phyloP scores from a whole-genome alignment of 2,797 vertebrate species.

The Falco rusticolus region DNA sequence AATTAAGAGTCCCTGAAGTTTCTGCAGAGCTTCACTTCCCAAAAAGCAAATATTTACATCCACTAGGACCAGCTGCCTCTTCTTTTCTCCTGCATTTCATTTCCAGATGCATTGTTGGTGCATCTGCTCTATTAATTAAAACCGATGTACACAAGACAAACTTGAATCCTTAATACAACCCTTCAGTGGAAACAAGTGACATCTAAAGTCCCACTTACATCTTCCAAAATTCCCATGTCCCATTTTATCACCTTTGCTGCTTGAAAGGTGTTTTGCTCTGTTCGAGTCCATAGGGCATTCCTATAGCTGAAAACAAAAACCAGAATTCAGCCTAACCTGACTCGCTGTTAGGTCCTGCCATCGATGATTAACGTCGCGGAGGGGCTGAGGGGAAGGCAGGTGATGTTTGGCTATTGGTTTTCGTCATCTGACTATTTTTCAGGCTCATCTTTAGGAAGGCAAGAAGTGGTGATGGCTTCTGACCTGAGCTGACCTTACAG shows the following conservation, averaged over 20 bases:
- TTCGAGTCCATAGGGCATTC: neutral
- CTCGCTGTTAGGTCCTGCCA: neutral
- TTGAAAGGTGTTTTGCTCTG: neutral
- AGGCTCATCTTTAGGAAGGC: neutral
- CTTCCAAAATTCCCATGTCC: slow-evolving; percentile 12
- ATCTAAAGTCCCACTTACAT: neutral
- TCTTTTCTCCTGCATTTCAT: slow-evolving; percentile 11
- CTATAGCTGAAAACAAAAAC: neutral
- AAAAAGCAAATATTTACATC: slow-evolving; percentile 60
- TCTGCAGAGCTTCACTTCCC: slow-evolving; percentile 30
- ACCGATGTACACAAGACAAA: slow-evolving; percentile 62
- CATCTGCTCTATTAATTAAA: slow-evolving; percentile 69
- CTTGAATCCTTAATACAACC: slow-evolving; percentile 63
- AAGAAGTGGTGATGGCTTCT: neutral
- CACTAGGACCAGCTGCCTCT: slow-evolving; percentile 47
- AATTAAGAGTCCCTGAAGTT: slow-evolving; percentile 27
- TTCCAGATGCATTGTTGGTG: slow-evolving; percentile 63
- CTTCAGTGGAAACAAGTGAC: neutral
- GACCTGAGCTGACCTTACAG: neutral
- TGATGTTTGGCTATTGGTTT: neutral
- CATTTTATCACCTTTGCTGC: slow-evolving; percentile 11
- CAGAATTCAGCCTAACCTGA: neutral
- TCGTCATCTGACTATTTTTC: neutral
- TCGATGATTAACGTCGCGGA: neutral
- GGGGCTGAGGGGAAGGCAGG: neutral